phyloP scores from a whole-genome alignment of 1,140 invertebrate genomes.

The Drosophila aff. region DNA sequence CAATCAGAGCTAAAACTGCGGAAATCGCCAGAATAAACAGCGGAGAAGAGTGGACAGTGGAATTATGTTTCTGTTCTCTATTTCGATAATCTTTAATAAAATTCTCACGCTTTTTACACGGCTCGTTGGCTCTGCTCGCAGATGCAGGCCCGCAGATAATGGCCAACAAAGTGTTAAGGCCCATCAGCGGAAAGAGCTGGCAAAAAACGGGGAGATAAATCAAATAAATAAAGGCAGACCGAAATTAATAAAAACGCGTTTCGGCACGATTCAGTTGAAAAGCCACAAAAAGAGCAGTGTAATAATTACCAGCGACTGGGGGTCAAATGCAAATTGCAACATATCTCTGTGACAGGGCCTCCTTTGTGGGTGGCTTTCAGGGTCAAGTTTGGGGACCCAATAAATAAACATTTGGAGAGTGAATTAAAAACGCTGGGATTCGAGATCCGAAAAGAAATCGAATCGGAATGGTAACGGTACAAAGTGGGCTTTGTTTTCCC shows the following conservation, averaged over 20 bases:
- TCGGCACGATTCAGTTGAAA: constrained; percentile 50
- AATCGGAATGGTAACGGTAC: constrained; percentile 38
- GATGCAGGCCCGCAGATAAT: constrained; percentile 61
- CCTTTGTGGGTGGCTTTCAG: constrained; percentile 66
- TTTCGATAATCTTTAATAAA: constrained; percentile 74
- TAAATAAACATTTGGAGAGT: constrained; percentile 23
- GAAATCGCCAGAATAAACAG: constrained; percentile 73
- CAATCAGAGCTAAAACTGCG: constrained; percentile 76
- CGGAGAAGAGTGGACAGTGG: constrained; percentile 19
- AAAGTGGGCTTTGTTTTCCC: constrained; percentile 35
- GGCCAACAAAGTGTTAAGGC: constrained; percentile 55
- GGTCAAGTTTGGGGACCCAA: constrained; percentile 70
- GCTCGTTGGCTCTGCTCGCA: constrained; percentile 65
- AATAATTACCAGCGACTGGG: constrained; percentile 61
- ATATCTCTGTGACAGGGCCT: constrained; percentile 35
- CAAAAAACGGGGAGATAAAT: constrained; percentile 30
- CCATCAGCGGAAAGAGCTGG: constrained; percentile 41
- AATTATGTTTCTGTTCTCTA: constrained; percentile 16
- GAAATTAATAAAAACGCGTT: constrained; percentile 48
- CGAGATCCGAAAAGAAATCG: not conserved
- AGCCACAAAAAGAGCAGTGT: constrained; percentile 40
- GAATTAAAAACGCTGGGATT: constrained; percentile 1
- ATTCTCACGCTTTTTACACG: constrained; percentile 81
- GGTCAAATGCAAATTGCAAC: constrained; percentile 81
- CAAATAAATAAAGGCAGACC: constrained; percentile 42